phyloP scores from a whole-genome alignment of 2,797 vertebrate species.

The Rhabdomys pumilio region DNA sequence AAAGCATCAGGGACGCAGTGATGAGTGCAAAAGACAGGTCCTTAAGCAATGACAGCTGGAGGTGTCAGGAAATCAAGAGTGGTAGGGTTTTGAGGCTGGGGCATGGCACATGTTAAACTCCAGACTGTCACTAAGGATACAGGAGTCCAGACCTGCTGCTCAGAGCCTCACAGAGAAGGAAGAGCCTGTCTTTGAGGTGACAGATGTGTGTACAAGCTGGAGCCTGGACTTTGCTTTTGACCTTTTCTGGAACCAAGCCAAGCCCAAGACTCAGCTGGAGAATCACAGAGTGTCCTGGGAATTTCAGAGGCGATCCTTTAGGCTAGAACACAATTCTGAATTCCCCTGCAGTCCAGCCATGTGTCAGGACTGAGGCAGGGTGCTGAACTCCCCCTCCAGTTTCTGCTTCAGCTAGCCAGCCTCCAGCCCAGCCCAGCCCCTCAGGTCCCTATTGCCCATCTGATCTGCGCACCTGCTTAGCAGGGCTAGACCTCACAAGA shows the following conservation, averaged over 20 bases:
- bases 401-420: neutral
- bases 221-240: slow-evolving; percentile 31
- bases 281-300: neutral
- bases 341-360: neutral
- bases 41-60: neutral
- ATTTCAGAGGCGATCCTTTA: neutral
- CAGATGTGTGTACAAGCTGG: neutral
- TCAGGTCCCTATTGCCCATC: neutral
- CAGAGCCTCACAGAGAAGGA: neutral
- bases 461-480: neutral
- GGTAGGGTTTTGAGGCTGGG: neutral
- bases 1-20: neutral
- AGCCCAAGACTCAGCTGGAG: neutral
- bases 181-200: neutral
- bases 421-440: neutral
- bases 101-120: neutral
- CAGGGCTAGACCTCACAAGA: neutral
- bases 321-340: neutral
- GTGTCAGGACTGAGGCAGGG: neutral
- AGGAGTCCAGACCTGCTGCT: neutral
- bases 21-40: neutral
- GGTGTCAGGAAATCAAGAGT: neutral
- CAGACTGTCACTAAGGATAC: neutral
- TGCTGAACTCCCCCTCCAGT: neutral
- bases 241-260: neutral